Conservation (phyloP, 2,888 invertebrate species). For the Pterobdella sp. region DNA sequence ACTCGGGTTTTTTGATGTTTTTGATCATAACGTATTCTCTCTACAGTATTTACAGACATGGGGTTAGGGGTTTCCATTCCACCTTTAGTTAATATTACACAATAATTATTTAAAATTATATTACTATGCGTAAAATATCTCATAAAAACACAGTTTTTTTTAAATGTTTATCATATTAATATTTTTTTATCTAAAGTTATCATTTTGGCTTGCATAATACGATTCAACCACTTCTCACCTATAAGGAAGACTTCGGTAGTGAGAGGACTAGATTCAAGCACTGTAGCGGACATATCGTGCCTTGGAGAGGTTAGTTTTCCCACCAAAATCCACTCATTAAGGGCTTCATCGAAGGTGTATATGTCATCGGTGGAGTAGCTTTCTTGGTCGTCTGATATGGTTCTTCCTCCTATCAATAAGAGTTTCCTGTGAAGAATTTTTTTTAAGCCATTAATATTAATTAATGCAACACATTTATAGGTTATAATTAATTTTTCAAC, state of each 20-base stretch:
- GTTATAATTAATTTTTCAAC: too few relatives aligned
- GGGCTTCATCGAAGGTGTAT: constrained; percentile 5
- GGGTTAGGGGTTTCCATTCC: constrained; percentile 17
- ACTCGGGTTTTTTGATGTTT: not conserved
- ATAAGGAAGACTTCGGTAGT: not conserved
- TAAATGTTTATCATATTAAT: too few relatives aligned
- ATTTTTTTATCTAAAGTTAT: too few relatives aligned
- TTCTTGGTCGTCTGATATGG: constrained; percentile 5
- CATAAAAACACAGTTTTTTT: too few relatives aligned
- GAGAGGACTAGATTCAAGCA: not conserved
- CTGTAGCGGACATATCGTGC: constrained; percentile 19
- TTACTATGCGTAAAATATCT: too few relatives aligned
- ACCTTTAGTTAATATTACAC: too few relatives aligned
- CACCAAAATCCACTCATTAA: constrained; percentile 13
- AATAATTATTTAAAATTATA: too few relatives aligned
- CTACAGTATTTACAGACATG: constrained; percentile 4
- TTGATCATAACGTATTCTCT: constrained; percentile 12
- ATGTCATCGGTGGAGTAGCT: constrained; percentile 11
- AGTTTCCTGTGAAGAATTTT: constrained; percentile 9
- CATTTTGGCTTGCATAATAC: not conserved
- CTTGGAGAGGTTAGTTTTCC: not conserved
- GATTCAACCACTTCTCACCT: not conserved
- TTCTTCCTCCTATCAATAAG: constrained; percentile 17
- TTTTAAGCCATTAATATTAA: too few relatives aligned
- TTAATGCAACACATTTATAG: too few relatives aligned